A percentile compares a stretch with the other conserved stretches of the same genome.
Evolutionary conservation across 2,113 vertebrate genomes (phyloP).

Genomic region (Megaceryle torquata): DNA sequence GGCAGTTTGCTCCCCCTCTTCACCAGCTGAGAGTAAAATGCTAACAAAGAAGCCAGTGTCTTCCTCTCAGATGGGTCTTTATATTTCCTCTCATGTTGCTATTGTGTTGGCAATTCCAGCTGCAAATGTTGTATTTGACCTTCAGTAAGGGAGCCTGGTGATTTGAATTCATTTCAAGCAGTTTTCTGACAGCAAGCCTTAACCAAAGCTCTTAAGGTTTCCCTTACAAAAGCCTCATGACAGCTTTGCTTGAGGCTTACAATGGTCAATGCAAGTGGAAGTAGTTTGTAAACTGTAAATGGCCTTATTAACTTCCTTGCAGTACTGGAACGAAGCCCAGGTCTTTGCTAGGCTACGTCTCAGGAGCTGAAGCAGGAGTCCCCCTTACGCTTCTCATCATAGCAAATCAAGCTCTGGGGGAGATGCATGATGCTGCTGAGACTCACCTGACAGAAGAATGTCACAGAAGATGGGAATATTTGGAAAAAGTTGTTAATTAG

Average conservation of each 20-base stretch:
- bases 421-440: background rate
- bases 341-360: background rate
- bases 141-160: constrained; percentile 48
- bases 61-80: background rate
- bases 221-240: constrained; percentile 45
- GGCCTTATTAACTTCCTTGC: constrained; percentile 39
- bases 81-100: background rate
- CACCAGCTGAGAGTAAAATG: background rate
- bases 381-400: background rate
- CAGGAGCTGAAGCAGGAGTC: background rate
- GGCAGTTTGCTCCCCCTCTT: background rate
- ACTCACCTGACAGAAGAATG: background rate
- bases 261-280: constrained; percentile 26
- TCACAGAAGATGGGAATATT: background rate
- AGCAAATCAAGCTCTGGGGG: background rate
- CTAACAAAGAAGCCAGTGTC: background rate
- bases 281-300: constrained; percentile 22
- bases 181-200: constrained; percentile 70
- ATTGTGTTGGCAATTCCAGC: constrained; percentile 47
- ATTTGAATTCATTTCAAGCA: constrained; percentile 59
- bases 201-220: constrained; percentile 69
- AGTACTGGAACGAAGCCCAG: background rate
- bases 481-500: background rate
- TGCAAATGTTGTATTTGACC: constrained; percentile 61
- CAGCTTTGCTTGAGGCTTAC: constrained; percentile 65